Evolutionary conservation across 2,888 invertebrate species (phyloP), one percentile per base, ranked within the genome.

Genomic region (Synergus umbraculus): DNA sequence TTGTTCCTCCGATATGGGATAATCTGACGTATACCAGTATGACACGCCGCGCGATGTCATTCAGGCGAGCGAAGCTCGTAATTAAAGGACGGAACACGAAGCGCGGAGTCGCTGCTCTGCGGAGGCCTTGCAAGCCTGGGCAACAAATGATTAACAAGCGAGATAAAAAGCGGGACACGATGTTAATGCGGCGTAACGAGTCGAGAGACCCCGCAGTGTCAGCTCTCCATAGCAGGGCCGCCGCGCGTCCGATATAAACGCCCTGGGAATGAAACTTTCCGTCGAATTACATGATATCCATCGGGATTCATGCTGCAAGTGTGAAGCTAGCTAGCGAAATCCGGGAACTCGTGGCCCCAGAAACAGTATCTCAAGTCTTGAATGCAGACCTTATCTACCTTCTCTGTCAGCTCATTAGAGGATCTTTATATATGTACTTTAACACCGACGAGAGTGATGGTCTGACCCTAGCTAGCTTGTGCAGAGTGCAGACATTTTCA

Each of bases 121-220:
- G 29, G 76, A 79, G 67, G 79, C 73, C 78, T 63, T 41, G 77
- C 69, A 78, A 82, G 78, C 85, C 81, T 80, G 81, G 77, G 80
- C 82, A 84, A 85, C 86, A 85, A 86, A 87, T 85, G 87, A 87
- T 87, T 86, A 87, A 87, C 86, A 87, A 87, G 86, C 81, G 79
- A 86, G 87, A 87, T 87, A 87, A 87, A 85, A 85, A 85, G 80
- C 86, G 83, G 83, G 85, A 87, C 87, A 87, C 86, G 87, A 87
- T 86, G 87, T 87, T 87, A 87, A 87, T 87, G 85, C 86, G 83
- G 81, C 85, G 87, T 87, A 87, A 87, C 87, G 87, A 87, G 86
- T 83, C 80, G 69, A 79, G 81, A 76, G 76, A 44, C 60, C 66
- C 77, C 63, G 64, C 44, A 49, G 78, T 73, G 77, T 76, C 78